phyloP scores from a whole-genome alignment of 2,888 invertebrate species.

The Callosobruchus maculatus region DNA sequence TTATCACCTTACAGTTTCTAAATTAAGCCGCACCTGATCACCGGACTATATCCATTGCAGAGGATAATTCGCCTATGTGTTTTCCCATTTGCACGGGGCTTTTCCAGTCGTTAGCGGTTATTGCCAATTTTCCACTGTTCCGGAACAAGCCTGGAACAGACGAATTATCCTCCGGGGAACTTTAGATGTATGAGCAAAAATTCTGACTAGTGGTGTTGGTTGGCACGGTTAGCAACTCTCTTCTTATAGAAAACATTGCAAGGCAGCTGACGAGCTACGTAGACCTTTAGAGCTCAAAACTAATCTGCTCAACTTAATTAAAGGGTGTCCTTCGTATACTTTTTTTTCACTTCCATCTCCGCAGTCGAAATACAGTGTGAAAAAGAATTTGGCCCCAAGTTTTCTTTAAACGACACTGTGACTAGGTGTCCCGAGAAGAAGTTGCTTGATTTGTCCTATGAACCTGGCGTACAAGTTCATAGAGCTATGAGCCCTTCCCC shows the following conservation, averaged over 20 bases:
- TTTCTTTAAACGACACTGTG: too few species aligned
- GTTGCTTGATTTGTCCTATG: too few species aligned
- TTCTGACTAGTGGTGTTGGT: background rate
- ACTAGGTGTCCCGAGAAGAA: too few species aligned
- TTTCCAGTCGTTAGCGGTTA: background rate
- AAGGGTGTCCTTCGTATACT: too few species aligned
- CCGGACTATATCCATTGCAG: background rate
- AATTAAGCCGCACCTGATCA: background rate
- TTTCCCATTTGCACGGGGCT: background rate
- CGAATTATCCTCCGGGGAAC: constrained; percentile 14
- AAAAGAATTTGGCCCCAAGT: too few species aligned
- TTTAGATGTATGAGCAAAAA: background rate
- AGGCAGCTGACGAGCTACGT: too few species aligned
- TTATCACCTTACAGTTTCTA: background rate
- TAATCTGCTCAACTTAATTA: too few species aligned
- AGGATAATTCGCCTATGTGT: background rate
- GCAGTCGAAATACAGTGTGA: too few species aligned
- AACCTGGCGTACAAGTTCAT: too few species aligned
- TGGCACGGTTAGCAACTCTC: background rate
- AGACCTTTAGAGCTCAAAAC: too few species aligned
- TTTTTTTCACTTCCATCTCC: too few species aligned
- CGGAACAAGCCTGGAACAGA: constrained; percentile 6
- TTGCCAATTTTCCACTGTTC: background rate
- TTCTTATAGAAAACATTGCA: background rate
- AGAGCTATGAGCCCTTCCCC: too few species aligned